These are phyloP conservation scores for Montipora foliosa DNA, from an alignment of 64 coral and sea anemone genomes.

Conservation along the genomic window DNA sequence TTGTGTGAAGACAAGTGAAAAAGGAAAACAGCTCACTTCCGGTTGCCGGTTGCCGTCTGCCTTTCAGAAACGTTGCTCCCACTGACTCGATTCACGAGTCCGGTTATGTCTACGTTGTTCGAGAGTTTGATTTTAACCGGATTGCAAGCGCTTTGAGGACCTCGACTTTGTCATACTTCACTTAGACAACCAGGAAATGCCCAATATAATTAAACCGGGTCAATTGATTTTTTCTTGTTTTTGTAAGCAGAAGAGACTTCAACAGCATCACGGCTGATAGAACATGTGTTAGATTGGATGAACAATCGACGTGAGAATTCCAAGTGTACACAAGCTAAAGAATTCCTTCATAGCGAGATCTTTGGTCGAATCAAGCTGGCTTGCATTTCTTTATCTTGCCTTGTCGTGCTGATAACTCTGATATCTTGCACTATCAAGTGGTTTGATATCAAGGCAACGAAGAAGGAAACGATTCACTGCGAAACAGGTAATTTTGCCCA, in stretches of 20 bases:
- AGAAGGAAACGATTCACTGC: conserved; percentile 61
- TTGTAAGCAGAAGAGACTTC: conserved; percentile 5
- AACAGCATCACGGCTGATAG: conserved; percentile 58
- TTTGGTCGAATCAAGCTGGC: conserved; percentile 37
- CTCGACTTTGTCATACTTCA: too few species aligned
- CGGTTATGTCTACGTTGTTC: too few species aligned
- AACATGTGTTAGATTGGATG: conserved; percentile 64
- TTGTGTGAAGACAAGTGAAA: too few species aligned
- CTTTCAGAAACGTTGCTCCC: too few species aligned
- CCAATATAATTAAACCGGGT: too few species aligned
- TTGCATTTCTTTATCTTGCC: conserved; percentile 27
- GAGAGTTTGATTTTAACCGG: too few species aligned
- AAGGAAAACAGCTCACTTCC: too few species aligned
- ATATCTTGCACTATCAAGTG: conserved; percentile 68
- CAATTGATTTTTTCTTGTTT: background rate
- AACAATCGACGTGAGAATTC: conserved; percentile 24
- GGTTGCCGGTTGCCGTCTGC: too few species aligned
- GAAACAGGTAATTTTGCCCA: conserved; percentile 46
- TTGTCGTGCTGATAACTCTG: conserved; percentile 33
- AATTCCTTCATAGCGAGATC: conserved; percentile 64
- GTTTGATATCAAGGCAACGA: conserved; percentile 88
- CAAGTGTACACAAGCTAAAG: conserved; percentile 27
- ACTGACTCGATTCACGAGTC: too few species aligned
- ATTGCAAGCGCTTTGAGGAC: too few species aligned
- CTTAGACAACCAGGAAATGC: too few species aligned